Evolutionary conservation across 53 echinoderm and acorn worm species (phyloP), one percentile per base, ranked within the genome.

Genomic region (Luidia sarsii): DNA sequence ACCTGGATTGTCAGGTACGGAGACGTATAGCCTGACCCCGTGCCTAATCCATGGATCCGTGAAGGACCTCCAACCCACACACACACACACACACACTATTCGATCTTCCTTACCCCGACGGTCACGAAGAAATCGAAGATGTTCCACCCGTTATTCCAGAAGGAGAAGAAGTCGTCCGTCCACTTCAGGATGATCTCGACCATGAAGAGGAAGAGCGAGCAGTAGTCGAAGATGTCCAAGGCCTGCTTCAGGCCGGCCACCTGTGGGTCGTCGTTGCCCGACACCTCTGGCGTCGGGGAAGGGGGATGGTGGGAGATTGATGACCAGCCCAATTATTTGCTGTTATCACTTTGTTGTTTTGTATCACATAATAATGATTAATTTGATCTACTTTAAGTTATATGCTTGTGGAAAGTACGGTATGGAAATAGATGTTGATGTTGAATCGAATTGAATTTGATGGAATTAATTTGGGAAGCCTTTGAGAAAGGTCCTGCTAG

Each of bases 101-200:
- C n/a, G 41, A 41, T 6, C 20, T 62, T 13, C 7, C 92, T 85
- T 66, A 95, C 95, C 79, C 88, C 92, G 41, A 95, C 90, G 27
- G 95, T 95, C 64, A 95, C 92, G 30, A 86, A 89, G 82, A 95
- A 95, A 30, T 95, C 95, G 52, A 95, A 95, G 57, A 95, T 92
- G 69, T 95, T 95, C 94, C 95, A 95, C n/a, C 89, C 91, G 45
- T 92, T 90, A 39, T 83, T 68, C 95, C 95, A 95, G 87, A 95
- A 95, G 1, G 81, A 65, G 35, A 69, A 65, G 41, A 95, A 95
- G 80, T 92, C 82, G 39, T 95, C 95, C 33, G 90, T 55, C 95
- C 95, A 95, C 60, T 95, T 95, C 20, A 95, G 90, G 36, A 95
- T 79, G 48, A 95, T 95, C 67, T 95, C 95, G 18, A 95, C 84